Evolutionary conservation across 2,888 invertebrate genomes (phyloP).

Genomic region (Drosophila longiperda): DNA sequence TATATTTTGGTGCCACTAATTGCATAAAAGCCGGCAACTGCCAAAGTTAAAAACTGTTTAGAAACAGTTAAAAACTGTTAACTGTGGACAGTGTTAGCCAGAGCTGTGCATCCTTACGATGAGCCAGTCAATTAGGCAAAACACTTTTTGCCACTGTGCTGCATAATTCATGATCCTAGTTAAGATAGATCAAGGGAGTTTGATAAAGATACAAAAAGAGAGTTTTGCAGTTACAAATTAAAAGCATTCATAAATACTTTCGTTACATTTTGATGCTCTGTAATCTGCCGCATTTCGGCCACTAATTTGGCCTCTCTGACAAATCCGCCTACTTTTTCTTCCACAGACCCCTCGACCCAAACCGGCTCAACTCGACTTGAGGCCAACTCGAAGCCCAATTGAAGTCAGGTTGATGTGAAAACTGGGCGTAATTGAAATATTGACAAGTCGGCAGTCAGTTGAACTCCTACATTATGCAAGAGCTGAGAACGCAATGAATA

Average conservation of each 20-base stretch:
- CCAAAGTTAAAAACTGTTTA: not conserved
- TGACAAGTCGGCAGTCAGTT: slow-evolving; percentile 49
- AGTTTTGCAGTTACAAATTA: slow-evolving; percentile 46
- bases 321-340: slow-evolving; percentile 65
- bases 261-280: slow-evolving; percentile 67
- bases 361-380: not conserved
- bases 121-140: slow-evolving; percentile 48
- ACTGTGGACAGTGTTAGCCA: slow-evolving; percentile 15
- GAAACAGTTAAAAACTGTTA: slow-evolving; percentile 5
- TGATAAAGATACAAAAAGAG: not conserved
- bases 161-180: slow-evolving; percentile 54
- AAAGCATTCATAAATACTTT: slow-evolving; percentile 75
- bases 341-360: slow-evolving; percentile 12
- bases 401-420: slow-evolving; percentile 23
- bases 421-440: slow-evolving; percentile 70
- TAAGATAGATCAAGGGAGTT: not conserved
- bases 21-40: slow-evolving; percentile 21
- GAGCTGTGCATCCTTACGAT: slow-evolving; percentile 7
- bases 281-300: slow-evolving; percentile 77
- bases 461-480: slow-evolving; percentile 55
- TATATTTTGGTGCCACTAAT: slow-evolving; percentile 14
- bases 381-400: slow-evolving; percentile 14
- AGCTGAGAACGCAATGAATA: not conserved
- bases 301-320: slow-evolving; percentile 74
- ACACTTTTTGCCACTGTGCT: slow-evolving; percentile 43